A percentile compares a stretch with the other conserved stretches of the same genome.
Evolutionary conservation across 2,797 vertebrate species (phyloP).

Genomic region (Coccyzus lansbergi): DNA sequence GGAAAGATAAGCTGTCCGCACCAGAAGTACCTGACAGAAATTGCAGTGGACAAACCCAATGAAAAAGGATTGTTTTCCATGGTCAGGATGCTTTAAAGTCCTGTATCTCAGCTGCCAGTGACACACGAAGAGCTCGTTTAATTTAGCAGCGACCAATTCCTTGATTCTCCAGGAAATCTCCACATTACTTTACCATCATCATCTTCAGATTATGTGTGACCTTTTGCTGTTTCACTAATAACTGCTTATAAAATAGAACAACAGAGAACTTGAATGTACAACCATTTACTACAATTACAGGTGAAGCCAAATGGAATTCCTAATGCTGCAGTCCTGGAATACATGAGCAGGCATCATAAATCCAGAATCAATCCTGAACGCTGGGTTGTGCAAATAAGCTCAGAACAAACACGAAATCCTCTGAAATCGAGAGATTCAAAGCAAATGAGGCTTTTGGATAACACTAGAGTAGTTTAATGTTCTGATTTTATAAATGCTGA

Average conservation of each 20-base stretch:
- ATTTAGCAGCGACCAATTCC: constrained; percentile 54
- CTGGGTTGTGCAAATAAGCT: constrained; percentile 56
- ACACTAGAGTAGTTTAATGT: constrained; percentile 29
- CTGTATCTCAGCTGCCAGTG: constrained; percentile 42
- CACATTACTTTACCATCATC: not conserved
- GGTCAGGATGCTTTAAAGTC: constrained; percentile 9
- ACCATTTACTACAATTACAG: constrained; percentile 68
- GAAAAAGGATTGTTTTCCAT: constrained; percentile 42
- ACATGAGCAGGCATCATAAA: constrained; percentile 62
- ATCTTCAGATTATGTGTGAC: constrained; percentile 57
- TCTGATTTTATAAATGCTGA: constrained; percentile 55
- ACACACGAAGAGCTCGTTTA: not conserved
- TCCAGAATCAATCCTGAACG: constrained; percentile 51
- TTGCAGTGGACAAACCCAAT: not conserved
- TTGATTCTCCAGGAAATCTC: constrained; percentile 53
- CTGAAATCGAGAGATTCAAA: constrained; percentile 47
- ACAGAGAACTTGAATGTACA: constrained; percentile 32
- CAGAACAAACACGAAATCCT: constrained; percentile 44
- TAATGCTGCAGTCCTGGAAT: constrained; percentile 48
- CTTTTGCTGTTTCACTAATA: constrained; percentile 58
- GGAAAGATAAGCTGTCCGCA: constrained; percentile 28
- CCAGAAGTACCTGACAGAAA: constrained; percentile 3
- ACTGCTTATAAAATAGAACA: constrained; percentile 48
- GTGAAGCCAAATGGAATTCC: constrained; percentile 61
- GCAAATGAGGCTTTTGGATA: constrained; percentile 9